Conservation (phyloP, 2,797 vertebrate species). For the Mastacembelus armatus region DNA sequence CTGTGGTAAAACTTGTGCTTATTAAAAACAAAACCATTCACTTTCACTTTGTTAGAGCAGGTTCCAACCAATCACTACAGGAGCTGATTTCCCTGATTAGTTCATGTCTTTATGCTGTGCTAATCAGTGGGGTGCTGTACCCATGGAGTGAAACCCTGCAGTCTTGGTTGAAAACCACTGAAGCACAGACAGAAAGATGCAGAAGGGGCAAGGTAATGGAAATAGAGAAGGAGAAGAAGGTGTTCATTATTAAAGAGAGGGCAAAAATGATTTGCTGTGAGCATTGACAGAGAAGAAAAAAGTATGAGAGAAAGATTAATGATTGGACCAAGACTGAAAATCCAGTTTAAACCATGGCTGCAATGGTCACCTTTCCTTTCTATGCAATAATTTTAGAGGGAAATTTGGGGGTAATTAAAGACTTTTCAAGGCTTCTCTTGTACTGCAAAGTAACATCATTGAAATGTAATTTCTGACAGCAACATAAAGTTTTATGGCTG, state of each 20-base stretch:
- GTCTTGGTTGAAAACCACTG: constrained; percentile 28
- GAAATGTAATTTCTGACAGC: not conserved
- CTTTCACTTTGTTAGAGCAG: not conserved
- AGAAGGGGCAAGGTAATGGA: constrained; percentile 13
- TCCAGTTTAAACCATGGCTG: constrained; percentile 49
- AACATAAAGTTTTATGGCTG: not conserved
- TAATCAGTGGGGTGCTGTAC: constrained; percentile 42
- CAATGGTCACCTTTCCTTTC: constrained; percentile 60
- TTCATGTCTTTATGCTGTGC: constrained; percentile 20
- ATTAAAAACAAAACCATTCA: not conserved
- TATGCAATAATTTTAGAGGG: constrained; percentile 28
- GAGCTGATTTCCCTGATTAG: constrained; percentile 45
- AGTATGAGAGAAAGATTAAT: constrained; percentile 38
- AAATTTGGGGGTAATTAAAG: constrained; percentile 15
- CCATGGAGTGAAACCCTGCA: constrained; percentile 29
- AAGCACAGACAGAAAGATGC: constrained; percentile 21
- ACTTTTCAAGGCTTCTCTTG: constrained; percentile 2
- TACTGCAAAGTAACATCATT: not conserved
- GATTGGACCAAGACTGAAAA: constrained; percentile 35
- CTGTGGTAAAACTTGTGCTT: not conserved
- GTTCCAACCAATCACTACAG: constrained; percentile 25
- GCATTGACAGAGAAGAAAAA: constrained; percentile 30
- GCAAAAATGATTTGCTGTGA: constrained; percentile 24
- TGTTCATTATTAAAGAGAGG: constrained; percentile 39
- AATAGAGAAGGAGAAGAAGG: constrained; percentile 31